phyloP scores from a whole-genome alignment of 2,797 vertebrate genomes.

The Esox masquinongy region DNA sequence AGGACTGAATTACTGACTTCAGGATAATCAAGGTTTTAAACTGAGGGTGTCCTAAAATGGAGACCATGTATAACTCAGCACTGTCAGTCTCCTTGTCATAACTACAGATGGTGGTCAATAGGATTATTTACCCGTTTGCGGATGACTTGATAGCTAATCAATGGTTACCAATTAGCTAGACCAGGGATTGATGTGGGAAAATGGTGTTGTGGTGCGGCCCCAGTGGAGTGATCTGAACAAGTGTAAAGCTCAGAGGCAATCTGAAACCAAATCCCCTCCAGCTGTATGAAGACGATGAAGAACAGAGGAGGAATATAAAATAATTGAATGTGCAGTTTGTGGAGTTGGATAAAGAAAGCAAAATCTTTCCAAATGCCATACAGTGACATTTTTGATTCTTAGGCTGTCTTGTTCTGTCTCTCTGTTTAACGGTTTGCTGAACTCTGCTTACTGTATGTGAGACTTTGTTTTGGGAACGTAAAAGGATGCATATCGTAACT shows the following conservation, averaged over 20 bases:
- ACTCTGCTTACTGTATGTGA: background rate
- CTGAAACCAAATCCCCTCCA: background rate
- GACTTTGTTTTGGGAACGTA: background rate
- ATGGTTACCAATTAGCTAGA: conserved; percentile 28
- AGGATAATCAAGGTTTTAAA: background rate
- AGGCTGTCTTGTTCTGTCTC: too few species aligned
- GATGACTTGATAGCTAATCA: conserved; percentile 29
- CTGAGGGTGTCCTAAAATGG: background rate
- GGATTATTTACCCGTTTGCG: conserved; percentile 27
- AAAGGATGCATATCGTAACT: background rate
- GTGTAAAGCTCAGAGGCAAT: background rate
- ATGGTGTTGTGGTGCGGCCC: background rate
- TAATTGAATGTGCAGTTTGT: background rate
- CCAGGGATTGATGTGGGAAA: conserved; percentile 18
- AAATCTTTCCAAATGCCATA: too few species aligned
- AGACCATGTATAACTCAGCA: background rate
- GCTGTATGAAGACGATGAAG: background rate
- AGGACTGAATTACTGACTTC: background rate
- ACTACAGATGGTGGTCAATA: conserved; percentile 7
- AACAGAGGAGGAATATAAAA: background rate
- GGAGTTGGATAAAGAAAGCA: background rate
- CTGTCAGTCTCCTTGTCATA: background rate
- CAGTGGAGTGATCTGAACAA: background rate
- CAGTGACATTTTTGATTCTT: too few species aligned
- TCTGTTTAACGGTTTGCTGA: background rate